Evolutionary conservation across 2,113 vertebrate genomes (phyloP), one percentile per base, ranked within the genome.

Genomic region (Gallinago jamesoni): DNA sequence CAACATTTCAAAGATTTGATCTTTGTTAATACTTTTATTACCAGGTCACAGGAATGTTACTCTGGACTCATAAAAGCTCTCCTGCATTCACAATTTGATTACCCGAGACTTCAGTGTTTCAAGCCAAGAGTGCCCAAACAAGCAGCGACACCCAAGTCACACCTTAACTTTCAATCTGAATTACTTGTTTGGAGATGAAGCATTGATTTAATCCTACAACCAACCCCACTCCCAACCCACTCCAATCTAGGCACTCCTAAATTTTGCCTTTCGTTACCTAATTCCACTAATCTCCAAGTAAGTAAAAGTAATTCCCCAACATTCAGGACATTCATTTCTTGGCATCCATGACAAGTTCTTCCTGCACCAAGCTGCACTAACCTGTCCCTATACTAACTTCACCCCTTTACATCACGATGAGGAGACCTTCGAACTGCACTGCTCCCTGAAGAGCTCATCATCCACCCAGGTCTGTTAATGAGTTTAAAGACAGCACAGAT

Each of bases 391-490:
- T 7, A 20, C 35, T 31, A 41, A 90, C 21, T 24, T 39, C 18
- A 68, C 4, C 39, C n/a, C 60, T 62, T 41, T 13, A n/a, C 20
- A 12, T 1, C 20, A 37, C 0, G 0, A 41, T 3, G 7, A 50
- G 12, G 14, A 41, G n/a, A 43, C 21, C 62, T 52, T 3, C 35
- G 24, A 81, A 47, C 1, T 33, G 18, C 28, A 23, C 33, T 23
- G 41, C 63, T 75, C 33, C 25, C 20, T 5, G 15, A 84, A 74
- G 62, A 75, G 28, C n/a, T 78, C 39, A 66, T 15, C 39, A 47
- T 21, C 47, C 39, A 55, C 31, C 18, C 25, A 6, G 19, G 39
- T 73, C 66, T 59, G n/a, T 37, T 76, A 21, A 22, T 15, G 7
- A 15, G 18, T 80, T 60, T 74, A 33, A 59, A 87, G 27, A 33